phyloP scores from a whole-genome alignment of 2,113 vertebrate genomes.

The Pardalotus punctatus region DNA sequence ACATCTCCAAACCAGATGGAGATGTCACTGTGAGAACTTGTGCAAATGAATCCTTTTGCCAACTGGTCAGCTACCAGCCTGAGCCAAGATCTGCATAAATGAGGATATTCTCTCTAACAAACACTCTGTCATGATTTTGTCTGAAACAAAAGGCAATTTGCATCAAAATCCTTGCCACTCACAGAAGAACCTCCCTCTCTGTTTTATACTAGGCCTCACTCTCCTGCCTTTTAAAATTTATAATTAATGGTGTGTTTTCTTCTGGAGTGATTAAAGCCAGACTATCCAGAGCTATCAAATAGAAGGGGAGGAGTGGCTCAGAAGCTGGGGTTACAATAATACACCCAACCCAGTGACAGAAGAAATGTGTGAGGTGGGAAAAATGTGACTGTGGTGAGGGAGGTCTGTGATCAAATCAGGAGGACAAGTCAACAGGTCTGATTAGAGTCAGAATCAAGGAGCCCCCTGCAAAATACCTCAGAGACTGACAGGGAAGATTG shows the following conservation, averaged over 20 bases:
- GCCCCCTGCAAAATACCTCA: not conserved
- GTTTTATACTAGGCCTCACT: not conserved
- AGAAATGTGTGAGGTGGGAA: not conserved
- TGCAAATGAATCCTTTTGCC: not conserved
- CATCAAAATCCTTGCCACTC: not conserved
- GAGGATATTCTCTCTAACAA: not conserved
- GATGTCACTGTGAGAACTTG: not conserved
- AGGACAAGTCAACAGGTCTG: accelerated
- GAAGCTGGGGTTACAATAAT: not conserved
- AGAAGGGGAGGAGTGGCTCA: not conserved
- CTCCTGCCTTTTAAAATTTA: not conserved
- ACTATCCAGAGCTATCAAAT: not conserved
- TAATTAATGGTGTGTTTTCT: not conserved
- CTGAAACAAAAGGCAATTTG: not conserved
- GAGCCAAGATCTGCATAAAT: not conserved
- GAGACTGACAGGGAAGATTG: accelerated
- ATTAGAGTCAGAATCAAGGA: not conserved
- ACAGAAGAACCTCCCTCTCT: not conserved
- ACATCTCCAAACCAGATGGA: not conserved
- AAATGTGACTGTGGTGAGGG: not conserved
- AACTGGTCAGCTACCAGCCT: not conserved
- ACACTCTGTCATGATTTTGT: not conserved
- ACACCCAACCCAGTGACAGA: not conserved
- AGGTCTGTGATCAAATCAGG: not conserved
- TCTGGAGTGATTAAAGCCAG: not conserved